Evolutionary conservation across 2,888 invertebrate species (phyloP).

Genomic region (Andrena flavipes): DNA sequence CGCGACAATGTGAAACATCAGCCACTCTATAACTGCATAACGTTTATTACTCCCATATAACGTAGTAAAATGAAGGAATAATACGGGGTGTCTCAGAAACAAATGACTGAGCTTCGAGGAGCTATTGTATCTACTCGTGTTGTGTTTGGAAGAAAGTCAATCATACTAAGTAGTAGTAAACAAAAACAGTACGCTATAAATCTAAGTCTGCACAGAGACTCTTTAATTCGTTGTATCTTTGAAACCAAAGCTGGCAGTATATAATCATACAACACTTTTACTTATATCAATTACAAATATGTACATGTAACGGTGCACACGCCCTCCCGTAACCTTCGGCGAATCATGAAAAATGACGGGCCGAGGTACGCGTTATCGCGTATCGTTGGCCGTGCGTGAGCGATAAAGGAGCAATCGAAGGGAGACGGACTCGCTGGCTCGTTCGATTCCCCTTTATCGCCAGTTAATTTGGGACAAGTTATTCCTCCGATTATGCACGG

Average conservation of each 20-base stretch:
- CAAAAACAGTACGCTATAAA: too few species aligned
- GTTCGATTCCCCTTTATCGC: conserved; percentile 3
- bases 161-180: too few species aligned
- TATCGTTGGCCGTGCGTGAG: background rate
- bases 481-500: background rate
- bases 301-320: background rate
- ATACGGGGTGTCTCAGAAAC: too few species aligned
- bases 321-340: background rate
- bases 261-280: too few species aligned
- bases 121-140: too few species aligned
- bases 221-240: too few species aligned
- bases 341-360: conserved; percentile 22
- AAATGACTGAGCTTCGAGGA: too few species aligned
- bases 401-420: conserved; percentile 2
- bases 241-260: too few species aligned
- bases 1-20: background rate
- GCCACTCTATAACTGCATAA: background rate
- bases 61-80: background rate
- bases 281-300: too few species aligned
- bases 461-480: conserved; percentile 17
- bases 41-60: background rate
- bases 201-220: too few species aligned
- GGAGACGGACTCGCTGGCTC: conserved; percentile 11
- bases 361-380: conserved; percentile 6
- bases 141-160: too few species aligned